Base-by-base conservation (phyloP, 2,888 invertebrate genomes). In the Tetropium fuscum region DNA sequence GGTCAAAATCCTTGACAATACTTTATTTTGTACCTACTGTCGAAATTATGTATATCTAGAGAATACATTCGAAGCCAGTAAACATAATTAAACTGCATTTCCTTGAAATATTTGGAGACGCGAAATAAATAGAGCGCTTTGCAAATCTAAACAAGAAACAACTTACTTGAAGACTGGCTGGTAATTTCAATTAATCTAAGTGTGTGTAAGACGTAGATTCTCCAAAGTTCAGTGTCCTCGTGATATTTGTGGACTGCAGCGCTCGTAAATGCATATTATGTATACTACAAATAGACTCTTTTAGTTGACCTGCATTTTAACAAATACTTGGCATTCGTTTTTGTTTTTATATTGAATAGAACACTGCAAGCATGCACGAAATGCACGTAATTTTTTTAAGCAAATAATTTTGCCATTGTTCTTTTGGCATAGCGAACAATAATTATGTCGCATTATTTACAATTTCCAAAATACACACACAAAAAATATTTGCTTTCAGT, bases 171-270 rank as follows among this genome's bases (percentile, higher is more conserved):
- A 44, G 27, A 27, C 44, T 44, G 15, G 44, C 25, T 44, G 36
- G 36, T 36, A 36, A 48, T 48, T 36, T 36, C 36, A 36, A 36
- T 48, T 48, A 48, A 48, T 48, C 13, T 48, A 48, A 48, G 34
- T 48, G 22, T 40, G 38, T 40, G 13, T 13, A 51, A 51, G 51
- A 51, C 51, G 40, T 30, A 51, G 15, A 49, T 49, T 44, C 22
- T 51, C 47, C 47, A 51, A 51, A 63, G 63, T 63, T 63, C 63
- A 59, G 13, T 59, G 58, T 59, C 63, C 63, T 56, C 54, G 30
- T 53, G 59, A 56, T 63, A 63, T 63, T 63, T 63, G 59, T 63
- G 53, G 58, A 58, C 58, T 55, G 58, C 58, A 56, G 48, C 59
- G 48, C 38, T 59, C 48, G 56, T 53, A 63, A 63, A 57, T 60